These are phyloP conservation scores for Eublepharis macularius DNA, from an alignment of 2,113 vertebrate genomes.

Conservation along the genomic window DNA sequence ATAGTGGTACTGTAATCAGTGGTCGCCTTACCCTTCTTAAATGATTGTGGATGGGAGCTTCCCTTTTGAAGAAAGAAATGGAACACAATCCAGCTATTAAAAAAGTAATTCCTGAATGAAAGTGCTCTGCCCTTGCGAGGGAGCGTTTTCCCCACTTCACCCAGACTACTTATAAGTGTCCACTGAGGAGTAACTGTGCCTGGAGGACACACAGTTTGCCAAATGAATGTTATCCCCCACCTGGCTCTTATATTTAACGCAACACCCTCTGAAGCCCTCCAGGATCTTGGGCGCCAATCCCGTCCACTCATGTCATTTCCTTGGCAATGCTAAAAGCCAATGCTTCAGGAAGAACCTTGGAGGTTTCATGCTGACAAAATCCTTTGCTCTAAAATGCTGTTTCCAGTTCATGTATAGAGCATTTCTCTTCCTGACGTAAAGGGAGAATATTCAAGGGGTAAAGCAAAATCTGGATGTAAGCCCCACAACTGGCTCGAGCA, in stretches of 20 bases:
- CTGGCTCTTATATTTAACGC: constrained; percentile 24
- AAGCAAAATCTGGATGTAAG: neutral
- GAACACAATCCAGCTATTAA: neutral
- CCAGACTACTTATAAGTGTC: constrained; percentile 17
- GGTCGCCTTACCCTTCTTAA: neutral
- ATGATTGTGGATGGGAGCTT: neutral
- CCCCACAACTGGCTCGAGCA: neutral
- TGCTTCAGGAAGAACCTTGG: neutral
- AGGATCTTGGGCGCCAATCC: constrained; percentile 13
- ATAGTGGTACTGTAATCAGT: no score
- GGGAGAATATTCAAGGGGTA: neutral
- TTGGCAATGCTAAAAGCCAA: constrained; percentile 16
- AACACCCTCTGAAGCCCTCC: constrained; percentile 24
- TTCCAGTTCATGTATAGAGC: neutral
- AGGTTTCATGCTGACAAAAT: neutral
- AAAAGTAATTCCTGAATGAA: neutral
- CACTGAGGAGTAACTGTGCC: constrained; percentile 21
- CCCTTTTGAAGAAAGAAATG: neutral
- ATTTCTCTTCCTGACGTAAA: neutral
- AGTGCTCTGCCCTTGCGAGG: neutral
- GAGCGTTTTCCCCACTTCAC: neutral
- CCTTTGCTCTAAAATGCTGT: neutral
- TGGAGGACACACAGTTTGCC: constrained; percentile 10
- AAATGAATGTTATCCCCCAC: constrained; percentile 13
- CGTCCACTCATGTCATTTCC: constrained; percentile 12